These are phyloP conservation scores for Nezara viridula DNA, from an alignment of 2,888 invertebrate genomes.

Conservation along the genomic window DNA sequence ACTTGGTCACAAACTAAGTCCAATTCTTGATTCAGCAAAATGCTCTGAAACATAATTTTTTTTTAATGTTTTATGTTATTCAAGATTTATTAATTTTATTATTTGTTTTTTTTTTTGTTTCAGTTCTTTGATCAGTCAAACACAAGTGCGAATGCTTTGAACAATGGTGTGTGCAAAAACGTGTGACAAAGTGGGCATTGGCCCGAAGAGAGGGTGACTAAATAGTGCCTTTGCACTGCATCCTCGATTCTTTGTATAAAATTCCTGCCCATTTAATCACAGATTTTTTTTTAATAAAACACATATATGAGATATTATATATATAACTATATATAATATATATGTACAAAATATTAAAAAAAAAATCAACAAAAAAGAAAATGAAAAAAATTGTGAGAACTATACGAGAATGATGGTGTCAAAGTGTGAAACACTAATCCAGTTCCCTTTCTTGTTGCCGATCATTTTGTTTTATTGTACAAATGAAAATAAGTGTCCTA, in stretches of 20 bases:
- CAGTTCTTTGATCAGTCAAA: conserved; percentile 64
- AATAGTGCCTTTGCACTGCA: conserved; percentile 21
- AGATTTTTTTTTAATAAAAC: conserved; percentile 47
- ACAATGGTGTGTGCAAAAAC: conserved; percentile 65
- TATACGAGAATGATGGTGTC: conserved; percentile 51
- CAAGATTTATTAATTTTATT: conserved; percentile 33
- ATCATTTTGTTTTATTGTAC: conserved; percentile 61
- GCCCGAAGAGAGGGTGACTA: conserved; percentile 44
- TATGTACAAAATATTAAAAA: conserved; percentile 55
- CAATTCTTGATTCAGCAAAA: not conserved
- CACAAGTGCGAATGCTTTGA: conserved; percentile 63
- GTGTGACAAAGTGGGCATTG: conserved; percentile 63
- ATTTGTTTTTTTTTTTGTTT: conserved; percentile 56
- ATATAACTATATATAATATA: conserved; percentile 30
- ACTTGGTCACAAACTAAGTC: no score
- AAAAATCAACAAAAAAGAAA: conserved; percentile 16
- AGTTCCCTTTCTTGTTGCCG: conserved; percentile 51
- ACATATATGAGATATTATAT: conserved; percentile 57
- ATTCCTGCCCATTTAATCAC: conserved; percentile 54
- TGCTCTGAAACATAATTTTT: not conserved
- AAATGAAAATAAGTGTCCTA: conserved; percentile 60
- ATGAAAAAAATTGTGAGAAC: conserved; percentile 42
- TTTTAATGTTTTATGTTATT: conserved; percentile 32
- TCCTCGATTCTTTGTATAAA: conserved; percentile 55
- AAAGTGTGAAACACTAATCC: conserved; percentile 49